Evolutionary conservation across 1,140 invertebrate genomes (phyloP).

Genomic region (Sinella curviseta): DNA sequence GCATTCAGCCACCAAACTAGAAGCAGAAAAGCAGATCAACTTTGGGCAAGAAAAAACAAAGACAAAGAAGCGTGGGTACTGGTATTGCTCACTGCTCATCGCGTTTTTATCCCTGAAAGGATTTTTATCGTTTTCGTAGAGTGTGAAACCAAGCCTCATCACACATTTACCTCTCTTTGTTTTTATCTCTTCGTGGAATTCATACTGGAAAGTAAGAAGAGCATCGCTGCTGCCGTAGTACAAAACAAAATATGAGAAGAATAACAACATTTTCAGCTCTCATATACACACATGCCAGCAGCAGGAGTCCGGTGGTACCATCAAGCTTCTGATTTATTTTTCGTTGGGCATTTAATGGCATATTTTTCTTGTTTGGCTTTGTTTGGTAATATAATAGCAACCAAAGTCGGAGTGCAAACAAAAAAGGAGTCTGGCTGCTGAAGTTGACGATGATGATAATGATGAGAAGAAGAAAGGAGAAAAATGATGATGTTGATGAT

Average conservation of each 20-base stretch:
- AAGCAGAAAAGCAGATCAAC: too few relatives aligned
- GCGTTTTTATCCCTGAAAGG: background rate
- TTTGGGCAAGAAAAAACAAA: too few relatives aligned
- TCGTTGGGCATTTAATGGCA: slow-evolving; percentile 4
- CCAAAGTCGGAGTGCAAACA: background rate
- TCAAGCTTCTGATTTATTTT: slow-evolving; percentile 15
- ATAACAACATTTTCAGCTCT: slow-evolving; percentile 5
- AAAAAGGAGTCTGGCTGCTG: background rate
- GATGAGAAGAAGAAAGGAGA: background rate
- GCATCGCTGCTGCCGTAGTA: background rate
- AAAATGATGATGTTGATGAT: background rate
- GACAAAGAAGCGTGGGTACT: too few relatives aligned
- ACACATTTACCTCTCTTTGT: background rate
- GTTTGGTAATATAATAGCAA: background rate
- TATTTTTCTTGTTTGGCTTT: slow-evolving; percentile 11
- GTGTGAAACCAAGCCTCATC: too few relatives aligned
- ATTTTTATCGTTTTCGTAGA: too few relatives aligned
- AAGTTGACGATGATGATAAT: background rate
- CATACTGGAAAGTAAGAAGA: background rate
- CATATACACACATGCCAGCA: slow-evolving; percentile 14
- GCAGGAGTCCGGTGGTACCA: background rate
- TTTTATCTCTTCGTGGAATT: background rate
- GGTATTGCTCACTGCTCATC: background rate
- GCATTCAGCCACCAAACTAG: too few relatives aligned
- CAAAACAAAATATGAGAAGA: background rate